phyloP scores from a whole-genome alignment of 1,140 invertebrate genomes.

The Drosophila neocordata region DNA sequence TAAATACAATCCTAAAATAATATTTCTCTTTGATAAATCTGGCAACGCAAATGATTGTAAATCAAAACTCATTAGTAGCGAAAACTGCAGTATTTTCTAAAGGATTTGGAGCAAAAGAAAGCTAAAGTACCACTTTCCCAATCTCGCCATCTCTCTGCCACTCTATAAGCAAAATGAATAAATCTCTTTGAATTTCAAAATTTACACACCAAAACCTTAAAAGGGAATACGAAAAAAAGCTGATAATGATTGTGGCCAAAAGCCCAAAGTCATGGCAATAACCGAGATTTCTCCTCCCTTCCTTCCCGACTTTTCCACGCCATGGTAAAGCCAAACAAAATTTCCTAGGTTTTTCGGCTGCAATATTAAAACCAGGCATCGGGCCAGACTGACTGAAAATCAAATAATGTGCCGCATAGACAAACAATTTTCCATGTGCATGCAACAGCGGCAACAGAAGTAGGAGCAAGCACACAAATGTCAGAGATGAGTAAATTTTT shows the following conservation, averaged over 20 bases:
- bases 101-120: neutral
- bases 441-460: conserved; percentile 27
- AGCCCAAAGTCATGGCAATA: conserved; percentile 65
- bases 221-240: conserved; percentile 63
- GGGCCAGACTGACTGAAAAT: conserved; percentile 41
- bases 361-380: conserved; percentile 47
- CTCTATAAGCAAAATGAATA: conserved; percentile 40
- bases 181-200: conserved; percentile 34
- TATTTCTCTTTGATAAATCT: too few species aligned
- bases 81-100: neutral
- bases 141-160: neutral
- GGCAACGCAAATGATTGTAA: neutral
- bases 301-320: conserved; percentile 41
- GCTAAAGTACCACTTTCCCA: neutral
- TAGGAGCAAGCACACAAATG: conserved; percentile 15
- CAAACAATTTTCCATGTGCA: conserved; percentile 62
- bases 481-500: conserved; percentile 5
- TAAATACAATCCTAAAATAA: too few species aligned
- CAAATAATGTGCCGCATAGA: conserved; percentile 58
- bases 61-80: conserved; percentile 1
- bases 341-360: conserved; percentile 35
- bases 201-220: conserved; percentile 48
- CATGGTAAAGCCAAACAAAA: neutral
- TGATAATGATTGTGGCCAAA: conserved; percentile 76
- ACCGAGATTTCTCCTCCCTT: conserved; percentile 46